These are phyloP conservation scores for Pholis gunnellus DNA, from an alignment of 2,113 vertebrate species.

Conservation along the genomic window DNA sequence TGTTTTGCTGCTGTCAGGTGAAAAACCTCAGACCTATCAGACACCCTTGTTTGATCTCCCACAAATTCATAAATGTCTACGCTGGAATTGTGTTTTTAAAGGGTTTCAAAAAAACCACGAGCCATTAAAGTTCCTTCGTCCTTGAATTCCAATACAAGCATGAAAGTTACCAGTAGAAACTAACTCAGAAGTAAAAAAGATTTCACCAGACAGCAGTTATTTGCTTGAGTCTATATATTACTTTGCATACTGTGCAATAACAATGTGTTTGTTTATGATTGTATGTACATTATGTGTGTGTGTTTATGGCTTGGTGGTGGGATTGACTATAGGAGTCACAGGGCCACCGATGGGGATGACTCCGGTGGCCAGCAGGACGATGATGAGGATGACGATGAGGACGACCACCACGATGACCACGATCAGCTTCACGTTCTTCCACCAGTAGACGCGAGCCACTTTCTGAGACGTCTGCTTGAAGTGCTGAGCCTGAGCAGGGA, in stretches of 20 bases:
- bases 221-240: conserved; percentile 32
- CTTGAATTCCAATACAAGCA: neutral
- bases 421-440: conserved; percentile 94
- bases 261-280: conserved; percentile 28
- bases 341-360: conserved; percentile 82
- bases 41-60: neutral
- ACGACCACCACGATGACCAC: conserved; percentile 88
- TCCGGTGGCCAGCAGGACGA: conserved; percentile 89
- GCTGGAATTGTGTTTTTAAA: neutral
- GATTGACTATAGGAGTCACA: neutral
- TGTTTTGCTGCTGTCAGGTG: conserved; percentile 8
- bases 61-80: neutral
- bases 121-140: conserved; percentile 33
- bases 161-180: conserved; percentile 7
- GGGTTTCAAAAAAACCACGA: conserved; percentile 1
- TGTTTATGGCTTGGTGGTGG: conserved; percentile 7
- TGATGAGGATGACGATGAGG: conserved; percentile 86
- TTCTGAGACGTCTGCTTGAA: conserved; percentile 95
- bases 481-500: conserved; percentile 88
- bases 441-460: conserved; percentile 93
- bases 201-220: conserved; percentile 39
- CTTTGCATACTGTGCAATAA: conserved; percentile 35
- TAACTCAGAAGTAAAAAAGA: conserved; percentile 8
- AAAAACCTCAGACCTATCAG: neutral
- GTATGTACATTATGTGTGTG: conserved; percentile 26